Evolutionary conservation across 2,113 vertebrate species (phyloP), one percentile per base, ranked within the genome.

Genomic region (Myiopsitta monachus): DNA sequence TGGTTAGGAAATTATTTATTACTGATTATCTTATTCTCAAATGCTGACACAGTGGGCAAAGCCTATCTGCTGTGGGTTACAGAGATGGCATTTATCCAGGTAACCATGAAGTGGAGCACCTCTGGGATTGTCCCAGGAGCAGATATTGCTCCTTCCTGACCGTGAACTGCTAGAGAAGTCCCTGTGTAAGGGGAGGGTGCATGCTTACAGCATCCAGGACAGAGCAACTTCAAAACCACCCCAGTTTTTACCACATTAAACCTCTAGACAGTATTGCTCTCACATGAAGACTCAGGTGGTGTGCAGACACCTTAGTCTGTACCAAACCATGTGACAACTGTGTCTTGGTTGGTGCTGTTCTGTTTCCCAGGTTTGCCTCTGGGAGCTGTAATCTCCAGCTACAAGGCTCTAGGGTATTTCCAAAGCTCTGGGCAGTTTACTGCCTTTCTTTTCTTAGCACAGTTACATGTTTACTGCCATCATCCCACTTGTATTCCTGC

Each of bases 321-420:
- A 38, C 4, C 63, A 78, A 61, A 31, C 47, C 8, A 4, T 0
- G 1, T 0, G 6, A 59, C 30, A 63, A 39, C 39, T 9, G 7
- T 14, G 41, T 39, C 36, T 72, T 1, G 0, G 14, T 62, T 18
- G 43, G 11, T n/a, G 27, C 87, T 55, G 18, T 11, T 39, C 14
- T 0, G 22, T 70, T 41, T 44, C 51, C 36, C 73, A 14, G 12
- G 9, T 51, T 31, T 2, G 5, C 22, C 38, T 76, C 28, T 46
- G 43, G 61, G 28, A 84, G 39, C 51, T 67, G 36, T 38, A 19
- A 41, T 36, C 49, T 64, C 77, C 88, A 82, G 52, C 28, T 54
- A n/a, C 31, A 43, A 54, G 18, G 44, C 46, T 68, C 26, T 30
- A 9, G 21, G 17, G 2, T 31, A 22, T 7, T 18, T 64, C 64